A percentile compares a stretch with the other conserved stretches of the same genome.
phyloP scores from a whole-genome alignment of 1,140 invertebrate species.

The Macrosteles quadrilineatus region DNA sequence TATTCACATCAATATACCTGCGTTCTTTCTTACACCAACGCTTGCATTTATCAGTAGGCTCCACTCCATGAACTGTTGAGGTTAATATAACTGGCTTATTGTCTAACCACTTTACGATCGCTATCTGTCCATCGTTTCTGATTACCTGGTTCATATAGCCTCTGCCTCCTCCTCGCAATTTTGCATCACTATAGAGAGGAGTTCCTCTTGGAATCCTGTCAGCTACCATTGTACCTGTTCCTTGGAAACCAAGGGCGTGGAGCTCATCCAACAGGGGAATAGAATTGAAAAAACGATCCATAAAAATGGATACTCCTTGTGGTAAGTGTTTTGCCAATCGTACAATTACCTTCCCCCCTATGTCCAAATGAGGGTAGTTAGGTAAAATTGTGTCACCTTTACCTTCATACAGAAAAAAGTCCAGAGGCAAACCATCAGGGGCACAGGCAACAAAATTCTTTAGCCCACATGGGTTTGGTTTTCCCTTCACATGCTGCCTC shows the following conservation, averaged over 20 bases:
- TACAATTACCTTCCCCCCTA: conserved; percentile 18
- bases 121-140: conserved; percentile 29
- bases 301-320: conserved; percentile 1
- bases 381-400: conserved; percentile 26
- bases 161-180: neutral
- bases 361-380: conserved; percentile 11
- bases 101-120: conserved; percentile 30
- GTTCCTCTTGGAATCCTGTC: conserved; percentile 5
- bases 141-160: neutral
- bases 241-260: conserved; percentile 15
- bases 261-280: conserved; percentile 30
- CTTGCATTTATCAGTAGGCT: neutral
- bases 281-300: conserved; percentile 31
- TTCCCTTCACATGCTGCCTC: conserved; percentile 30
- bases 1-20: neutral
- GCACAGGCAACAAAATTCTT: conserved; percentile 37
- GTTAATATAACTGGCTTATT: conserved; percentile 27
- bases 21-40: neutral
- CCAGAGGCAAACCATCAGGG: conserved; percentile 32
- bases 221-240: conserved; percentile 26
- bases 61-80: conserved; percentile 18
- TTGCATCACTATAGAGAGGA: neutral
- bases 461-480: conserved; percentile 36
- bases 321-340: conserved; percentile 26
- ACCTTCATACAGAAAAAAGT: conserved; percentile 36